Evolutionary conservation across 2,888 invertebrate species (phyloP).

Genomic region (Megalurothrips usitatus): DNA sequence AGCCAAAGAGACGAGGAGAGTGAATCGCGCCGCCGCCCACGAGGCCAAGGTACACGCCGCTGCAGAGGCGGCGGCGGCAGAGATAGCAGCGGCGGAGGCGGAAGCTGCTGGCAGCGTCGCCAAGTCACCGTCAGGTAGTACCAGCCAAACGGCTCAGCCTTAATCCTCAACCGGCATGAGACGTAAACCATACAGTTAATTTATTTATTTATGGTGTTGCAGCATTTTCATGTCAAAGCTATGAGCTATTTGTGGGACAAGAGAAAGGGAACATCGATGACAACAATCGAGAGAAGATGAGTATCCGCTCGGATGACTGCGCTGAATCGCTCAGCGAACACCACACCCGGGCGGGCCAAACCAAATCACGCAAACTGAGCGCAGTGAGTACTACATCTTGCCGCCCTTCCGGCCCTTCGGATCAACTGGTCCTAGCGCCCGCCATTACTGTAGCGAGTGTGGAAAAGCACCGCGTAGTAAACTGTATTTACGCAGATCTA

Average conservation of each 20-base stretch:
- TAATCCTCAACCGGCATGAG: no score
- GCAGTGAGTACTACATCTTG: constrained; percentile 64
- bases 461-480: no score
- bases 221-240: constrained; percentile 79
- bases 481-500: no score
- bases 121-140: constrained; percentile 77
- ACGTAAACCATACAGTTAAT: background rate
- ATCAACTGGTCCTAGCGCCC: no score
- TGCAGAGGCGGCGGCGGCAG: constrained; percentile 56
- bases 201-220: background rate
- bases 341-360: constrained; percentile 46
- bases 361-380: constrained; percentile 85
- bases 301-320: constrained; percentile 76
- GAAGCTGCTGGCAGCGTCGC: constrained; percentile 61
- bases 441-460: no score
- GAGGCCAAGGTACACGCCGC: constrained; percentile 44
- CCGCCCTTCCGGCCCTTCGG: no score
- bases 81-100: constrained; percentile 55
- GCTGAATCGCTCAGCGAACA: constrained; percentile 88
- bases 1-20: constrained; percentile 59
- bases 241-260: constrained; percentile 85
- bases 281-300: constrained; percentile 87
- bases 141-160: no score
- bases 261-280: constrained; percentile 84
- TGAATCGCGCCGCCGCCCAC: constrained; percentile 48